Conservation (phyloP, 2,797 vertebrate species). For the Macropus fuliginosus region DNA sequence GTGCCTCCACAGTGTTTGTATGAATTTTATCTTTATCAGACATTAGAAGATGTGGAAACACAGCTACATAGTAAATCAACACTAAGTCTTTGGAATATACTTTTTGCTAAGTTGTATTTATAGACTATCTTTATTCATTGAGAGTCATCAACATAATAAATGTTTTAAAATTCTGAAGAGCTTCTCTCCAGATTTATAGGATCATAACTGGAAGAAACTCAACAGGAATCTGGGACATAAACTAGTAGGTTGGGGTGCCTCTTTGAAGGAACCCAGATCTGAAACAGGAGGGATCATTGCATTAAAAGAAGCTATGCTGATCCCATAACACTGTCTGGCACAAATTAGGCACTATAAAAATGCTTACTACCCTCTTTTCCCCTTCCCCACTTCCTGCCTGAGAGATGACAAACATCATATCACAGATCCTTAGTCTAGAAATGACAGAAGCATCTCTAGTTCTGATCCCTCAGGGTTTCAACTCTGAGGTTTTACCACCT, state of each 20-base stretch:
- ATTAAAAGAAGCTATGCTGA: neutral
- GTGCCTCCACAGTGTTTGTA: constrained; percentile 18
- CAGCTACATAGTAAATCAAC: constrained; percentile 15
- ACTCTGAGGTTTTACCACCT: neutral
- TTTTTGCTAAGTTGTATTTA: constrained; percentile 14
- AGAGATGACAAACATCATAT: neutral
- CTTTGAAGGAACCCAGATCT: neutral
- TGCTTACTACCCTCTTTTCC: neutral
- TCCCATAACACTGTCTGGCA: neutral
- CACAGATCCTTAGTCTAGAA: neutral
- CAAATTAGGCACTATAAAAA: neutral
- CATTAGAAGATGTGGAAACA: constrained; percentile 23
- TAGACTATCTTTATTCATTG: neutral
- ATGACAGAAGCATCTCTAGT: neutral
- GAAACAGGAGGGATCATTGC: neutral
- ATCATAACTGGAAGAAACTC: constrained; percentile 15
- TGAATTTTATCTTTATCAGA: constrained; percentile 33
- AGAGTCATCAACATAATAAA: constrained; percentile 8
- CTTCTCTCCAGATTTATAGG: constrained; percentile 9
- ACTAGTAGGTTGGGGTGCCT: neutral
- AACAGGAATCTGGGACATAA: neutral
- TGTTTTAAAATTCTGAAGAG: constrained; percentile 36
- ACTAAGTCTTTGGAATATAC: constrained; percentile 5
- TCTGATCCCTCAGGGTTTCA: neutral
- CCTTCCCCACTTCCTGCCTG: neutral